phyloP scores from a whole-genome alignment of 2,888 invertebrate species.

The Orthonychiurus folsomi region DNA sequence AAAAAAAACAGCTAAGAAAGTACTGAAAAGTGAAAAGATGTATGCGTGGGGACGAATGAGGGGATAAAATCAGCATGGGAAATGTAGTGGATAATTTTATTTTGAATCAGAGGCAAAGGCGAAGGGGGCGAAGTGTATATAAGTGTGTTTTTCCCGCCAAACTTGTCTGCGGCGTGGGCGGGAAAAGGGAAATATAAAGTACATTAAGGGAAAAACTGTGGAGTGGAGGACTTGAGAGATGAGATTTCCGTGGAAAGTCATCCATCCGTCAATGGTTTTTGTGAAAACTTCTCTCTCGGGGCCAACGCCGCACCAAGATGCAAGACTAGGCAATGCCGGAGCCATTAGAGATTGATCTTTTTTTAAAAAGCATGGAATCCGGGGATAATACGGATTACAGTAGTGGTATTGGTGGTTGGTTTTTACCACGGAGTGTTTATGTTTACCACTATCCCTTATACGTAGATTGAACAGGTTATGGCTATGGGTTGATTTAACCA shows the following conservation, averaged over 20 bases:
- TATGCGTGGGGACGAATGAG: too few species aligned
- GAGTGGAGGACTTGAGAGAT: not conserved
- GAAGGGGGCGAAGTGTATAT: not conserved
- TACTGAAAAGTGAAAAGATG: too few species aligned
- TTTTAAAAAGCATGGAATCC: not conserved
- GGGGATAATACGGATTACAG: too few species aligned
- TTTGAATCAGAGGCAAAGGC: not conserved
- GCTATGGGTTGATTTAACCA: too few species aligned
- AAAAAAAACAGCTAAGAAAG: too few species aligned
- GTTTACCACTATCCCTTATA: too few species aligned
- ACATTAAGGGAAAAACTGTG: not conserved
- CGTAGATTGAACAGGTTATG: too few species aligned
- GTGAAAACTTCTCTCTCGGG: not conserved
- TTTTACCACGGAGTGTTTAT: too few species aligned
- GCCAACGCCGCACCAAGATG: too few species aligned
- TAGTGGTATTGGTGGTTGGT: too few species aligned
- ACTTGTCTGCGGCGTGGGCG: too few species aligned
- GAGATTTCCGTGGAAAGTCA: not conserved
- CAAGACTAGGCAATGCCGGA: not conserved
- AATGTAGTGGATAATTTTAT: slow-evolving; percentile 1
- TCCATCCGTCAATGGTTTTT: slow-evolving; percentile 1
- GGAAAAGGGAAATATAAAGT: not conserved
- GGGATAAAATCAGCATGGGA: not conserved
- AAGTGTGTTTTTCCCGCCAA: not conserved
- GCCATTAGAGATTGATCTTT: slow-evolving; percentile 1